phyloP scores from a whole-genome alignment of 2,113 vertebrate species.

The Emberiza fucata region DNA sequence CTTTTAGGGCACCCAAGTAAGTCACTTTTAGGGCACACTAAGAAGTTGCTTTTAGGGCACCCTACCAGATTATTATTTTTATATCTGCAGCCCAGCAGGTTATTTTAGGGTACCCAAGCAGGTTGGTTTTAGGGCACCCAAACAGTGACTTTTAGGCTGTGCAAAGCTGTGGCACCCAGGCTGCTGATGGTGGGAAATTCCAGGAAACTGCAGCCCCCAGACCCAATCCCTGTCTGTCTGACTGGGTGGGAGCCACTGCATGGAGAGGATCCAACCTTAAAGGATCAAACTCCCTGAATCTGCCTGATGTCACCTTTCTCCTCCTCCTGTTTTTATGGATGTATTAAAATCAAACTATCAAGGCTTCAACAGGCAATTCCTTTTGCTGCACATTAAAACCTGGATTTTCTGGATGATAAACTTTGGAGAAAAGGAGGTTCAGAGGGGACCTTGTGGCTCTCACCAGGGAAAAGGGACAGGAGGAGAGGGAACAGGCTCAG shows the following conservation, averaged over 20 bases:
- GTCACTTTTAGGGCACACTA: no score
- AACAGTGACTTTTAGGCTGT: neutral
- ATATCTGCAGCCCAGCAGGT: neutral
- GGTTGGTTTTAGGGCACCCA: neutral
- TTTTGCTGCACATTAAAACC: neutral
- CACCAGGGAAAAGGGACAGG: neutral
- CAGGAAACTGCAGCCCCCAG: neutral
- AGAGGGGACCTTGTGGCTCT: neutral
- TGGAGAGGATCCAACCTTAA: neutral
- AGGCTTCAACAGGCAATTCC: neutral
- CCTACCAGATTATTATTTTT: neutral
- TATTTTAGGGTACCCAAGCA: neutral
- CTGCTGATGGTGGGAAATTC: neutral
- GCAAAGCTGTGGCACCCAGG: neutral
- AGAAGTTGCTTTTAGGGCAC: neutral
- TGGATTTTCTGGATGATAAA: neutral
- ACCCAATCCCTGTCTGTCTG: neutral
- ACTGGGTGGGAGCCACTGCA: neutral
- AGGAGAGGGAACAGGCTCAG: neutral
- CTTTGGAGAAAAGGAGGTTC: neutral
- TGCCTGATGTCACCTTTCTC: neutral
- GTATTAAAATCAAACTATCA: neutral
- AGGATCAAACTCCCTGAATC: neutral
- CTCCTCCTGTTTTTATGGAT: neutral
- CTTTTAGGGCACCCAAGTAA: no score